Base-by-base conservation (phyloP, 2,888 invertebrate species). In the Anthophora plumipes region DNA sequence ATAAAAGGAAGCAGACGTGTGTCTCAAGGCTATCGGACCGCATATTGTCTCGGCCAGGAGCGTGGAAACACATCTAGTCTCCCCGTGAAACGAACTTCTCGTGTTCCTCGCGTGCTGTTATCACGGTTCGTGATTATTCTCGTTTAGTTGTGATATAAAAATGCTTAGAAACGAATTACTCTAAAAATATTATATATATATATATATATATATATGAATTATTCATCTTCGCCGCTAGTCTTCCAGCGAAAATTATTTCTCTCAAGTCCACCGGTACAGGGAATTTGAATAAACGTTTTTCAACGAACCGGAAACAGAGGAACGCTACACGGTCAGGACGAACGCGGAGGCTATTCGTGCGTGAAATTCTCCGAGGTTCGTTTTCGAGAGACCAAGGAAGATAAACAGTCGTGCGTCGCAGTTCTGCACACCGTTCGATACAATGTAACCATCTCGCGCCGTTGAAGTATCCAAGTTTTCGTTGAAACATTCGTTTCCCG, bases 1-100 rank as follows among this genome's bases (percentile, higher is more conserved):
- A 89, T 88, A 88, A 87, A 85, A 86, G 77, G 84, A 88, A 86
- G 70, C 79, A 77, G 76, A 81, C 75, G 67, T 39, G 76, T 89
- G 77, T 89, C 84, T 88, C 87, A 89, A 88, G 89, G 85, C 83
- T 88, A 80, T 61, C 76, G 48, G 78, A 63, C 68, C 83, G 64
- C 72, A 55, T 75, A 80, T 85, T 83, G 79, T 78, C 76, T 73
- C 73, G 31, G 50, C 66, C 83, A 79, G 83, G 67, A 68, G 39
- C 83, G 77, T 71, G 71, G 61, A 74, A 80, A 75, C 75, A 9
- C 37, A 48, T 31, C 31, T 31, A 59, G 12, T 48, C 31, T 67
- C 77, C 75, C 48, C 54, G 55, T 52, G 7, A 22, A 22, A 11
- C 17, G 41, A 0, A 17, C 66, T 79, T 61, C 22, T 73, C 60